Base-by-base conservation (phyloP, 2,888 invertebrate genomes). In the Hanleya hanleyi region DNA sequence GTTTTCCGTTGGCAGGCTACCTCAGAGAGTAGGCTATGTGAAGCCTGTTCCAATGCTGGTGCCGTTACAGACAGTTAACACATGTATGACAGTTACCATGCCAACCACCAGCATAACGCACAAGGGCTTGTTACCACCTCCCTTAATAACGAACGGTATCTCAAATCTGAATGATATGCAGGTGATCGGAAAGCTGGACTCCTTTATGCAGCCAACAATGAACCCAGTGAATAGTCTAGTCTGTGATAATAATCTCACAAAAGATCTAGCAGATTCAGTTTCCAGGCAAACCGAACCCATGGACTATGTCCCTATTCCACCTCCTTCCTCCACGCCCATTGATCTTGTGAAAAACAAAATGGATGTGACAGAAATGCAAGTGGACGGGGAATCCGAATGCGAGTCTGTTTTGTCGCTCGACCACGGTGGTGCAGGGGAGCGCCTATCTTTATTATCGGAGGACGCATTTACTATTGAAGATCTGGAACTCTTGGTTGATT, bases 401-500 rank as follows among this genome's bases (percentile, higher is more conserved):
- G 47, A 67, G 33, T 66, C 66, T 66, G 36, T 35, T 36, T 36
- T 37, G 29, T 50, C 49, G 47, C 35, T 47, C 26, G 29, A 22
- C 38, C 71, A 62, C 1, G 15, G 37, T 1, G n/a, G 1, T 1
- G 4, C 62, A 64, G 37, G 69, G 49, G 66, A 47, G 35, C 6
- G 47, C 49, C 22, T 41, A 29, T 36, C 33, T 32, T 29, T 72
- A 7, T 70, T 73, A 12, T 72, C 71, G 9, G 32, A 62, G 2
- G 93, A 93, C 79, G 92, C 92, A 1, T 91, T 97, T 22, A 94
- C 94, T 0, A 92, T 93, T 1, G 96, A 97, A 76, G 98, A 99
- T 90, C 90, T 98, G 64, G 92, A 94, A 33, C 92, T 98, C 57
- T 92, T 99, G 0, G 97, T 97, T 88, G 98, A 99, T 91, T 92